Evolutionary conservation across 2,113 vertebrate species (phyloP).

Genomic region (Cepphus grylle): DNA sequence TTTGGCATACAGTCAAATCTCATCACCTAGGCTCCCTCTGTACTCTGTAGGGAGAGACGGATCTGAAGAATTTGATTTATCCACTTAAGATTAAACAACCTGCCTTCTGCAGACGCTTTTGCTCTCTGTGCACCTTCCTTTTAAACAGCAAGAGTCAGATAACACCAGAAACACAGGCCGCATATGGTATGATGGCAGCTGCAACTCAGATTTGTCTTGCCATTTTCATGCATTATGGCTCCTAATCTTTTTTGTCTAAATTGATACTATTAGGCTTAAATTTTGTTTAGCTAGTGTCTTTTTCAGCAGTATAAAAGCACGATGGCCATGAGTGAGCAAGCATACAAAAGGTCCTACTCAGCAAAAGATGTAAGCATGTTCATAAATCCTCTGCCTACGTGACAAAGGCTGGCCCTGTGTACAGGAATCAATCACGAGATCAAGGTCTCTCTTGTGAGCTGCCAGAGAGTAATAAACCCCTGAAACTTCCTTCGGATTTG

Average conservation of each 20-base stretch:
- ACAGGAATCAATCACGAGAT: background rate
- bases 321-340: background rate
- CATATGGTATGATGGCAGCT: background rate
- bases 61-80: background rate
- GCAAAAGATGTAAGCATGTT: background rate
- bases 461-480: background rate
- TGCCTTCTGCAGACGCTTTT: background rate
- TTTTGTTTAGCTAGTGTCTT: background rate
- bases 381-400: constrained; percentile 2
- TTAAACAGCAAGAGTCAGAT: background rate
- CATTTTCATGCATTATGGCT: background rate
- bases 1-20: background rate
- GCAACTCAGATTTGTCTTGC: background rate
- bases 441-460: background rate
- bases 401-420: background rate
- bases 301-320: background rate
- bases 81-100: background rate
- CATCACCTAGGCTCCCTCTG: background rate
- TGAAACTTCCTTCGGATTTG: background rate
- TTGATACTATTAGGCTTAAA: background rate
- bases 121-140: background rate
- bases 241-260: background rate
- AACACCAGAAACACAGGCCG: background rate
- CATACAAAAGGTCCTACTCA: background rate
- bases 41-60: background rate